Base-by-base conservation (phyloP, 2,888 invertebrate species). In the Archips crataeganus region DNA sequence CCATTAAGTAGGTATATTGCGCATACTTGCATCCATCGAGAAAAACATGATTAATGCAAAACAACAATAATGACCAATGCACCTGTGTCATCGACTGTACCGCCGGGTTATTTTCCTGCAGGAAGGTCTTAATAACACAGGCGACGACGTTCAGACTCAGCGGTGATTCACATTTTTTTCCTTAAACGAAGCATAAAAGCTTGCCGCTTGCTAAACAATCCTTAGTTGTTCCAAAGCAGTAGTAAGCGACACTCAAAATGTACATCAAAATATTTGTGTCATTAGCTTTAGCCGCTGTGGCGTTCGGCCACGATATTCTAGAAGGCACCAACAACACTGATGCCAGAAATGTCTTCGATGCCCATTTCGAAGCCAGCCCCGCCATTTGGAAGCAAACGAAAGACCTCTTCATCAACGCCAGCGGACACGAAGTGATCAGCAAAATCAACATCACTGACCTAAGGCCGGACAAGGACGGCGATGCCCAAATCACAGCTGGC, bases 381-480 rank as follows among this genome's bases (percentile, higher is more conserved):
- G 85, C 91, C 0, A 83, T 93, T 67, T 92, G 92, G 92, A 84
- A 81, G 75, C 91, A 89, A 78, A 76, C 69, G 0, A 81, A 88
- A 69, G 89, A 86, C 57, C 74, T 92, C 0, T 90, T 90, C 1
- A 80, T 93, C 9, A 85, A 84, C 63, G 83, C 87, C 1, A 84
- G 84, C 1, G 82, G 85, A 3, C 81, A 81, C 34, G 89, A 91
- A 79, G 80, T 89, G 32, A 94, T 94, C 63, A 88, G 86, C 61
- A 78, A 81, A 57, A 81, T 94, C 8, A 79, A 84, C 36, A 80
- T 94, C 8, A 90, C 83, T 47, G 94, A 94, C 71, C 78, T 85
- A 57, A 86, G 94, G 67, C 83, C 87, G 45, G 87, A 88, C 57
- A 93, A 94, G 78, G 89, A 93, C 70, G 94, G 94, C 34, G 89